phyloP scores from a whole-genome alignment of 2,888 invertebrate genomes.

The Hecatera dysodea region DNA sequence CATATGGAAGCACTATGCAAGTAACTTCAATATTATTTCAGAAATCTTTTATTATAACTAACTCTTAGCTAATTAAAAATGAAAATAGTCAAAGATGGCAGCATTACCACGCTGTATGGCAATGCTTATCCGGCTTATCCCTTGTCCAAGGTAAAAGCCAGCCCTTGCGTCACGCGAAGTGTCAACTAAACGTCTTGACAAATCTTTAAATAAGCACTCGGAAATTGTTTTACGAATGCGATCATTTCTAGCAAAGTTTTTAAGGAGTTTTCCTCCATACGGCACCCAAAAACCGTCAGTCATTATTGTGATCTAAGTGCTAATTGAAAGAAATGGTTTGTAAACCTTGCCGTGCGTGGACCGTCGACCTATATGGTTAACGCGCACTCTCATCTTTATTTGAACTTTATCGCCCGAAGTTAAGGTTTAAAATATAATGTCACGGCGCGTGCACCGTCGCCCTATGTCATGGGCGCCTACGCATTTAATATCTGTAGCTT shows the following conservation, averaged over 20 bases:
- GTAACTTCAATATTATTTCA: too few relatives aligned
- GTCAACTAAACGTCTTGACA: too few relatives aligned
- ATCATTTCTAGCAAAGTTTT: not conserved
- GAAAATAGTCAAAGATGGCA: too few relatives aligned
- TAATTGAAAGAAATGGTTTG: slow-evolving; percentile 80
- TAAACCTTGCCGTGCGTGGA: slow-evolving; percentile 67
- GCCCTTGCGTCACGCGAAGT: too few relatives aligned
- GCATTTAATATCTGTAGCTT: slow-evolving; percentile 16
- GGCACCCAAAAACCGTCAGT: slow-evolving; percentile 67
- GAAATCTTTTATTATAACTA: too few relatives aligned
- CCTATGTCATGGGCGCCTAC: slow-evolving; percentile 2
- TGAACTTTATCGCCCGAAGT: not conserved
- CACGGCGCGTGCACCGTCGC: slow-evolving; percentile 25
- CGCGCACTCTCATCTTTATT: slow-evolving; percentile 12
- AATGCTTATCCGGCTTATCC: too few relatives aligned
- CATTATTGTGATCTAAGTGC: slow-evolving; percentile 67
- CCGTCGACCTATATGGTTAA: slow-evolving; percentile 27
- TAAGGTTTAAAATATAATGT: slow-evolving; percentile 23
- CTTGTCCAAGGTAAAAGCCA: too few relatives aligned
- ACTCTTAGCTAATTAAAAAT: too few relatives aligned
- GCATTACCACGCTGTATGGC: too few relatives aligned
- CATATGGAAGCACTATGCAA: too few relatives aligned
- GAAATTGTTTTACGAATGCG: not conserved
- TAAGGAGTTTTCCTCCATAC: not conserved
- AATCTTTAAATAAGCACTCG: too few relatives aligned